Conservation (phyloP, 2,888 invertebrate genomes). For the Dyspetes luteomarginatus region DNA sequence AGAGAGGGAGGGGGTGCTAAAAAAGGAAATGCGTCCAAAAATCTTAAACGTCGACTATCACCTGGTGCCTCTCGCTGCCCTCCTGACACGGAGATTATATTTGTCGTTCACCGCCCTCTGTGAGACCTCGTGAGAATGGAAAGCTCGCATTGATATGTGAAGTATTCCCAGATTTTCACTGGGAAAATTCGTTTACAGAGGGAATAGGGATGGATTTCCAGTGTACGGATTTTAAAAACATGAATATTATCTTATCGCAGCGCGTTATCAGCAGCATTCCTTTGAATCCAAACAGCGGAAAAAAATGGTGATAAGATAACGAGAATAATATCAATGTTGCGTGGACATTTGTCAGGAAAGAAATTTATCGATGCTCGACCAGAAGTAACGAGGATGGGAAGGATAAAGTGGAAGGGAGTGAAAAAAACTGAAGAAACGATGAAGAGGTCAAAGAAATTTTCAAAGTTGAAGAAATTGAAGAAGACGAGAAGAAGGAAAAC, state of each 20-base stretch:
- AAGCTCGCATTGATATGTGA: constrained; percentile 21
- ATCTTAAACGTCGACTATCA: constrained; percentile 55
- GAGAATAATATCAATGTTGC: neutral
- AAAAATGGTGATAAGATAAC: neutral
- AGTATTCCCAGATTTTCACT: neutral
- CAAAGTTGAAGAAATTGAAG: neutral
- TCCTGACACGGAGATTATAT: constrained; percentile 46
- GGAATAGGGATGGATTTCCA: neutral
- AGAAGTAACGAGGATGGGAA: neutral
- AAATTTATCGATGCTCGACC: neutral
- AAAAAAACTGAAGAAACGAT: neutral
- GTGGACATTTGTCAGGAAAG: neutral
- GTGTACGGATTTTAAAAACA: neutral
- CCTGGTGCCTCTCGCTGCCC: constrained; percentile 49
- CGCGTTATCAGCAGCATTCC: constrained; percentile 29
- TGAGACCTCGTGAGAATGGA: constrained; percentile 55
- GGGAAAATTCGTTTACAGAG: neutral
- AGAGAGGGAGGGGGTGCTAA: constrained; percentile 37
- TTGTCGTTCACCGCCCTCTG: constrained; percentile 25
- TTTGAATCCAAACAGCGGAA: neutral
- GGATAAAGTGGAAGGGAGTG: neutral
- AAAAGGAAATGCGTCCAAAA: constrained; percentile 45
- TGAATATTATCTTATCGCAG: constrained; percentile 39
- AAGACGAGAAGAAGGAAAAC: neutral
- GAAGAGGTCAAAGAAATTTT: neutral